A percentile compares a stretch with the other conserved stretches of the same genome.
phyloP scores from a whole-genome alignment of 2,888 invertebrate species.

The Conchocele bisecta region DNA sequence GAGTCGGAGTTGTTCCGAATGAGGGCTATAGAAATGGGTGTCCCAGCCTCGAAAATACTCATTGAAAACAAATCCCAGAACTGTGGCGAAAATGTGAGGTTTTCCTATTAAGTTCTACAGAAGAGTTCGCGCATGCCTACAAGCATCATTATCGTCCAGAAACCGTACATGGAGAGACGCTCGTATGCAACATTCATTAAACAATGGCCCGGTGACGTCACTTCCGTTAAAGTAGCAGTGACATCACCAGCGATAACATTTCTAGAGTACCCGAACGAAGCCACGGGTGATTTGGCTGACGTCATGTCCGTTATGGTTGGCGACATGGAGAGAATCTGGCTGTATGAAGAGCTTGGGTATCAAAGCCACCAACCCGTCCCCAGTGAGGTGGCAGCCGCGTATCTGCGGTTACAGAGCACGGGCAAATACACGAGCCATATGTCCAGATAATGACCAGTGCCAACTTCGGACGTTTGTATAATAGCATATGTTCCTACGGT shows the following conservation, averaged over 20 bases:
- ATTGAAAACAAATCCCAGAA: constrained; percentile 73
- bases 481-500: too few relatives aligned
- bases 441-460: too few relatives aligned
- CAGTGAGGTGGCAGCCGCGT: constrained; percentile 58
- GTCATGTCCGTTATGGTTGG: constrained; percentile 70
- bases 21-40: constrained; percentile 66
- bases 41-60: constrained; percentile 66
- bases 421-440: constrained; percentile 44
- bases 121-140: constrained; percentile 33
- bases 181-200: constrained; percentile 76
- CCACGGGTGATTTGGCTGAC: constrained; percentile 62
- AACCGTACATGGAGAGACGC: constrained; percentile 77
- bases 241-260: constrained; percentile 74
- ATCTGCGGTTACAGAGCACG: constrained; percentile 20
- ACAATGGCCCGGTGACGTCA: constrained; percentile 70
- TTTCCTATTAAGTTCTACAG: constrained; percentile 63
- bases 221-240: constrained; percentile 58
- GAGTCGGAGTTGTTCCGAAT: constrained; percentile 75
- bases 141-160: constrained; percentile 73
- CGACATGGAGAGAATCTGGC: constrained; percentile 68
- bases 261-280: constrained; percentile 66
- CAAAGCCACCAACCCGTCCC: constrained; percentile 72
- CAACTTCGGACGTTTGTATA: too few relatives aligned
- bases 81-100: constrained; percentile 74
- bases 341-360: constrained; percentile 70